Evolutionary conservation across 2,113 vertebrate genomes (phyloP), one percentile per base, ranked within the genome.

Genomic region (Caloenas nicobarica): DNA sequence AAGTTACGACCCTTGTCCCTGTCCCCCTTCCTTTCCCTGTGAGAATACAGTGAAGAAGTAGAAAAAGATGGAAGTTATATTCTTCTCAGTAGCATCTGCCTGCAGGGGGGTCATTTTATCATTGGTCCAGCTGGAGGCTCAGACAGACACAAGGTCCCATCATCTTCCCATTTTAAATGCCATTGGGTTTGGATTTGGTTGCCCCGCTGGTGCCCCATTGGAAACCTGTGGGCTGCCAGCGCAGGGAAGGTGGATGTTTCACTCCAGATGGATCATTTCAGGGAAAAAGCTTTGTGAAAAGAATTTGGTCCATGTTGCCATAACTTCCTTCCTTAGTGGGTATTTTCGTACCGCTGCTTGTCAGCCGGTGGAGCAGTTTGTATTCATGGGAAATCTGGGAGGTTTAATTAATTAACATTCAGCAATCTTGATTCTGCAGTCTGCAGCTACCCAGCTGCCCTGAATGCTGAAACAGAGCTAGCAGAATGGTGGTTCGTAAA

Each of bases 321-420:
- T 53, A 61, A 61, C 18, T 62, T 44, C 12, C 18, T 78, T 76
- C 18, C 4, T 78, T 25, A 44, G 44, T 23, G 54, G 22, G 22
- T 70, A 19, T 73, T 80, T 91, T 89, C 26, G 6, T 38, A 33
- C 13, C 66, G n/a, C 13, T 57, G 5, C 26, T 29, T 79, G 31
- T 54, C 70, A 91, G 44, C 23, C 5, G 3, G 68, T 2, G 4
- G 46, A 1, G 1, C 42, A 81, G 50, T 15, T 51, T 2, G 0
- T 31, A 23, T 58, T 69, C 17, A 1, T 78, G 46, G 42, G 34
- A 33, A 48, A 74, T 58, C 40, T 46, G 19, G 25, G 28, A 62
- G n/a, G 42, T 62, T 62, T 74, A 34, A 79, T 2, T 3, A 25
- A 18, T 61, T 40, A 48, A 34, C 0, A 0, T 50, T 74, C 3